Percentiles rank a stretch among this genome's conserved stretches.
These are phyloP conservation scores for Eira barbara DNA, from an alignment of 2,113 vertebrate genomes.

Conservation along the genomic window DNA sequence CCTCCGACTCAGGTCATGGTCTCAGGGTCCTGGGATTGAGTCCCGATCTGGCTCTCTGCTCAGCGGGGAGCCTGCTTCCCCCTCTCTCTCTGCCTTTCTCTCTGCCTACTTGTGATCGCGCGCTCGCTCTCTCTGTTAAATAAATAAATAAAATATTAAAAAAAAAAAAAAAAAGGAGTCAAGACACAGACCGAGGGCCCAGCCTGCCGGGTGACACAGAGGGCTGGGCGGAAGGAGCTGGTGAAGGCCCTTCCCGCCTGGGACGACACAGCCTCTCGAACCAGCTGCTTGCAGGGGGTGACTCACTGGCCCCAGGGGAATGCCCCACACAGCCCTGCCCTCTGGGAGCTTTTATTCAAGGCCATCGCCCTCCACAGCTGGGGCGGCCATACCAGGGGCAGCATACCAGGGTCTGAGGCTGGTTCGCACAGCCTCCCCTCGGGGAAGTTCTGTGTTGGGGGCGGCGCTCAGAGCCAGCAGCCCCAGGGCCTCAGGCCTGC, in stretches of 20 bases:
- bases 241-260: accelerated
- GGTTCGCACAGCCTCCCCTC: background rate
- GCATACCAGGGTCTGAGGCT: background rate
- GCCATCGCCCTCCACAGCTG: background rate
- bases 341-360: background rate
- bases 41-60: too few relatives aligned
- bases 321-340: too few relatives aligned
- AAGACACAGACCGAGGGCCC: background rate
- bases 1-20: too few relatives aligned
- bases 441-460: background rate
- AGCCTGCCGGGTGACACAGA: accelerated
- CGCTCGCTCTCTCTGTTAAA: too few relatives aligned
- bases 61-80: too few relatives aligned
- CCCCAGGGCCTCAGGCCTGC: background rate
- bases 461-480: background rate
- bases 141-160: too few relatives aligned
- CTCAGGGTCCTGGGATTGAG: too few relatives aligned
- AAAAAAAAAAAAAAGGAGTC: background rate
- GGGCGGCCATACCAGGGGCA: too few relatives aligned
- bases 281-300: accelerated
- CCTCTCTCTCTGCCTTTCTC: too few relatives aligned
- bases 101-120: too few relatives aligned
- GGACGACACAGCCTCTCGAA: background rate
- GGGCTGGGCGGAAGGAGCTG: accelerated
- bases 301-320: background rate